Evolutionary conservation across 2,113 vertebrate species (phyloP).

Genomic region (Hippocampus comes): DNA sequence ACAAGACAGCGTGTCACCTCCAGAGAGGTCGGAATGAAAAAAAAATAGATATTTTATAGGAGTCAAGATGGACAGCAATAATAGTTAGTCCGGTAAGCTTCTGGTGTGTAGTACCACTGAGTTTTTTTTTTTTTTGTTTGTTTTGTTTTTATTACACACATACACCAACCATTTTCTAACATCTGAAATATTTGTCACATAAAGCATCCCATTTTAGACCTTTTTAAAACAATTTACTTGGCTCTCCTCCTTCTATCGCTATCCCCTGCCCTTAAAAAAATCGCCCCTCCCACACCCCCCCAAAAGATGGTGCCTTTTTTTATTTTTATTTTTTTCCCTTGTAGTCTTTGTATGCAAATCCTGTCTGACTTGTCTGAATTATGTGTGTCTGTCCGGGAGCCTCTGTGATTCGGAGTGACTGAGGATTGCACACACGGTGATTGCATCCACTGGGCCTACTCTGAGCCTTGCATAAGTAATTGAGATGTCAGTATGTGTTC

Average conservation of each 20-base stretch:
- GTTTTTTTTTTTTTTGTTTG: no score
- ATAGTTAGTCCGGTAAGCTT: conserved; percentile 34
- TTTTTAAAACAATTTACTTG: conserved; percentile 56
- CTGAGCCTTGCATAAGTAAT: conserved; percentile 76
- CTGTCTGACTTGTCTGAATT: conserved; percentile 72
- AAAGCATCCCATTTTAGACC: conserved; percentile 47
- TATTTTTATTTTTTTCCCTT: conserved; percentile 52
- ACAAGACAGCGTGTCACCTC: conserved; percentile 68
- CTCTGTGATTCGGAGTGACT: conserved; percentile 73
- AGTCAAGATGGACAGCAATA: conserved; percentile 52
- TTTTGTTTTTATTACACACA: no score
- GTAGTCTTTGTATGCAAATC: conserved; percentile 75
- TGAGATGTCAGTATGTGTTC: conserved; percentile 76
- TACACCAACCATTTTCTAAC: not conserved
- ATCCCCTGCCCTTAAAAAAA: conserved; percentile 7
- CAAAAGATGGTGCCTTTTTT: conserved; percentile 62
- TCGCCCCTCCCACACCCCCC: conserved; percentile 33
- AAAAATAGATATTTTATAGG: conserved; percentile 23
- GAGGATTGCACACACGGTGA: conserved; percentile 70
- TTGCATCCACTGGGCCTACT: conserved; percentile 74
- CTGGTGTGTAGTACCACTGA: no score
- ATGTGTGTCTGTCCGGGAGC: conserved; percentile 72
- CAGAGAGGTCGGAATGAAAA: conserved; percentile 38
- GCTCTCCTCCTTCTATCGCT: conserved; percentile 16
- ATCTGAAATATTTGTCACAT: conserved; percentile 2